Evolutionary conservation across 2,888 invertebrate genomes (phyloP).

Genomic region (Acanthoscelides obtectus): DNA sequence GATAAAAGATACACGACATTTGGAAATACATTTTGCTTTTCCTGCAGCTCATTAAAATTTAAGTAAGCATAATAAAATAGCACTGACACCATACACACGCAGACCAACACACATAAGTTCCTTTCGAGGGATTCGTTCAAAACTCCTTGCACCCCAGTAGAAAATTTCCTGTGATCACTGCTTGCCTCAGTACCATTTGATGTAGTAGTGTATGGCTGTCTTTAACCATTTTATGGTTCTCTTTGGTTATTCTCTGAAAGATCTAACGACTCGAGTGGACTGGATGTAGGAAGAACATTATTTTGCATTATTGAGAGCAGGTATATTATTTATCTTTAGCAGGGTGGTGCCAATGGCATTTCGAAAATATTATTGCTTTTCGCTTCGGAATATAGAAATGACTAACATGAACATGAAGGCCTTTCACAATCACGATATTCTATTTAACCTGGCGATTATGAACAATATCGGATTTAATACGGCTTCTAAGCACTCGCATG

Average conservation of each 20-base stretch:
- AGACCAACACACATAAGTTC: too few species aligned
- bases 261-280: neutral
- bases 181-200: too few species aligned
- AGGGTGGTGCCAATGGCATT: neutral
- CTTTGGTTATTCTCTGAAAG: neutral
- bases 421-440: neutral
- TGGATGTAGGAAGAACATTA: neutral
- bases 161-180: too few species aligned
- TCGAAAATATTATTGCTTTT: neutral
- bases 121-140: too few species aligned
- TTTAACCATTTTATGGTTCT: neutral
- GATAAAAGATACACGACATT: too few species aligned
- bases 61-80: too few species aligned
- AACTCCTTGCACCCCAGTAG: too few species aligned
- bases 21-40: too few species aligned
- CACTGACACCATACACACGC: too few species aligned
- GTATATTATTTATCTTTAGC: neutral
- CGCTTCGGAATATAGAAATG: neutral
- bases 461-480: neutral
- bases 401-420: neutral
- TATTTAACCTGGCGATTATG: neutral
- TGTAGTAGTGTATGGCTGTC: neutral
- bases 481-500: neutral
- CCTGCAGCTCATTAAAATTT: too few species aligned
- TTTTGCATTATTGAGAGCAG: neutral